A percentile compares a stretch with the other conserved stretches of the same genome.
Evolutionary conservation across 2,797 vertebrate species (phyloP).

Genomic region (Danio jaintianensis): DNA sequence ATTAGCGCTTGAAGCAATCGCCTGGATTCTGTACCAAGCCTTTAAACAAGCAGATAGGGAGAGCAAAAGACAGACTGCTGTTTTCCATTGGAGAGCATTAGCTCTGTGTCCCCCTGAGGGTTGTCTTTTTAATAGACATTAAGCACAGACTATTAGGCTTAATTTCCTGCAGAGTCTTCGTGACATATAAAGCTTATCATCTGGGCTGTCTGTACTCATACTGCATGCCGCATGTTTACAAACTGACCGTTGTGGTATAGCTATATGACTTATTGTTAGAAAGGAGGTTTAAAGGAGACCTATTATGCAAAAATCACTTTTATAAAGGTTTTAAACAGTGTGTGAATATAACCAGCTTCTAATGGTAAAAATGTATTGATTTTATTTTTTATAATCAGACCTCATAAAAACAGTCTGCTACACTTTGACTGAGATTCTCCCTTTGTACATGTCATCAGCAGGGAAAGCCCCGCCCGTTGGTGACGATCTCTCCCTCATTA

Average conservation of each 20-base stretch:
- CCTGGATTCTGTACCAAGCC: not conserved
- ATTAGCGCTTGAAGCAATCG: not conserved
- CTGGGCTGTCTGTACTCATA: not conserved
- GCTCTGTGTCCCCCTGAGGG: not conserved
- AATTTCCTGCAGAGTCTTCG: not conserved
- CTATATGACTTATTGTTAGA: not conserved
- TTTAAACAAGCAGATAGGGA: not conserved
- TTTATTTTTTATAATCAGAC: too few relatives aligned
- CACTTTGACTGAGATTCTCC: too few relatives aligned
- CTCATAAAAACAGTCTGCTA: too few relatives aligned
- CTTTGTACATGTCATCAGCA: too few relatives aligned
- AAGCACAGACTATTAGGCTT: slow-evolving; percentile 30
- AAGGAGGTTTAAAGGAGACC: not conserved
- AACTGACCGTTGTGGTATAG: not conserved
- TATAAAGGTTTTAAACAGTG: too few relatives aligned
- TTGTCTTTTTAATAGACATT: slow-evolving; percentile 36
- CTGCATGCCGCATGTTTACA: not conserved
- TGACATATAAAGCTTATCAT: slow-evolving; percentile 4
- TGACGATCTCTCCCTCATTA: too few relatives aligned
- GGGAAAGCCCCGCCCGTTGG: too few relatives aligned
- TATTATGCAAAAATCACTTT: not conserved
- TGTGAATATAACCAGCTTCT: too few relatives aligned
- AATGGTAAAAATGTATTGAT: too few relatives aligned
- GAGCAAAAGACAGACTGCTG: not conserved
- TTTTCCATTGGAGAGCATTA: slow-evolving; percentile 32